phyloP scores from a whole-genome alignment of 2,888 invertebrate genomes.

The Gastrophysa polygoni region DNA sequence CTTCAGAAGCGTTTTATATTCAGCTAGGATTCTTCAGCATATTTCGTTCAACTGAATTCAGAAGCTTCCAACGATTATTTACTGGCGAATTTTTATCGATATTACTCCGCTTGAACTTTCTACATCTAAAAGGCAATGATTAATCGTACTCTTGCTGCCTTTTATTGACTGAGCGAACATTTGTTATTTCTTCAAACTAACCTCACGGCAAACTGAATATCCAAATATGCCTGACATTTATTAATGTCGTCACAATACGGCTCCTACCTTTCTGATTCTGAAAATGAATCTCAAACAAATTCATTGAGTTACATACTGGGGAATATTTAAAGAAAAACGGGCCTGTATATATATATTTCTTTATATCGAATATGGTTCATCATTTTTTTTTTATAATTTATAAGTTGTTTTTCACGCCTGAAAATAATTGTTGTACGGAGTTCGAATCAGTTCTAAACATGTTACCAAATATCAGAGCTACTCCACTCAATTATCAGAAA shows the following conservation, averaged over 20 bases:
- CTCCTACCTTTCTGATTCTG: no score
- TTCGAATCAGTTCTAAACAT: no score
- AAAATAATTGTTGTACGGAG: no score
- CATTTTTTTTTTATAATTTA: no score
- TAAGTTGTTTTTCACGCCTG: no score
- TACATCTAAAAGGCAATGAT: slow-evolving; percentile 27
- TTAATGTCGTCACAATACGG: slow-evolving; percentile 16
- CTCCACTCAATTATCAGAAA: no score
- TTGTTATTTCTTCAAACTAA: slow-evolving; percentile 29
- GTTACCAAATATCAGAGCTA: no score
- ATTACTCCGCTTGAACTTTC: slow-evolving; percentile 22
- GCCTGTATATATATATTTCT: no score
- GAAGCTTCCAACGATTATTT: slow-evolving; percentile 13
- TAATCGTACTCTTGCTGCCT: slow-evolving; percentile 24
- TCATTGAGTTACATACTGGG: no score
- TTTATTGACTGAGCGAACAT: slow-evolving; percentile 29
- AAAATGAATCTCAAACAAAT: no score
- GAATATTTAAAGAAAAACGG: no score
- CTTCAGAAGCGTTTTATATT: not conserved
- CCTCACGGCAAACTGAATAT: slow-evolving; percentile 24
- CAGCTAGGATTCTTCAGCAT: not conserved
- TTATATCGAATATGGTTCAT: no score
- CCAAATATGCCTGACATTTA: slow-evolving; percentile 30
- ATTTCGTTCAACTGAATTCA: not conserved
- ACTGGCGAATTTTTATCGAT: slow-evolving; percentile 25